Evolutionary conservation across 1,140 invertebrate genomes (phyloP), one percentile per base, ranked within the genome.

Genomic region (Mercenaria mercenaria): DNA sequence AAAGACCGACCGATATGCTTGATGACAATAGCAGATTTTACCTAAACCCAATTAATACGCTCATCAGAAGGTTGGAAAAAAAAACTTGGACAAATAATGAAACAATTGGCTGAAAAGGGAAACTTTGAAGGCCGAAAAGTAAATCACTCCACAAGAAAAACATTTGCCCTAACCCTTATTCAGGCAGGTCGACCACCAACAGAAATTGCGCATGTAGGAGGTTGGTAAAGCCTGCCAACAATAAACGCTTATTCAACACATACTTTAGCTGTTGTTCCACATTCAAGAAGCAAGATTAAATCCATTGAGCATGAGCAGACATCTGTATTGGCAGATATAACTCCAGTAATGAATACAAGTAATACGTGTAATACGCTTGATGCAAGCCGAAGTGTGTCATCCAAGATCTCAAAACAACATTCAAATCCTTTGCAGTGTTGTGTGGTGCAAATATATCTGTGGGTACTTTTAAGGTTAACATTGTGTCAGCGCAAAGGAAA

Each of bases 71-170:
- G 43, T 47, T 8, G 83, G 11, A 85, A 86, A 81, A 72, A 69
- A n/a, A 80, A 56, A 37, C 26, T 86, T 83, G 82, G 89, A 23
- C 0, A 79, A 39, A 90, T 85, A 52, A 90, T 90, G 50, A 67
- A 79, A 59, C 32, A 20, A 26, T 26, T 69, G 26, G 61, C 89
- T 37, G 76, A 85, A 29, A 41, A 69, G 23, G 82, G 74, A 10
- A 15, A 80, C 29, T n/a, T 84, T 37, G n/a, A 43, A n/a, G 88
- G 80, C 29, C 1, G 81, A 41, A 90, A 85, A 85, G 82, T 72
- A 26, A 86, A 90, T 29, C 80, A 89, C 41, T 84, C 69, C 23
- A 74, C 56, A n/a, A 59, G 82, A 20, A 90, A 90, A 90, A 81
- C 64, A 43, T 90, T 90, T 85, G 89, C 89, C 20, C 26, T n/a